phyloP scores from a whole-genome alignment of 2,113 vertebrate species.

The Tachysurus vachellii region DNA sequence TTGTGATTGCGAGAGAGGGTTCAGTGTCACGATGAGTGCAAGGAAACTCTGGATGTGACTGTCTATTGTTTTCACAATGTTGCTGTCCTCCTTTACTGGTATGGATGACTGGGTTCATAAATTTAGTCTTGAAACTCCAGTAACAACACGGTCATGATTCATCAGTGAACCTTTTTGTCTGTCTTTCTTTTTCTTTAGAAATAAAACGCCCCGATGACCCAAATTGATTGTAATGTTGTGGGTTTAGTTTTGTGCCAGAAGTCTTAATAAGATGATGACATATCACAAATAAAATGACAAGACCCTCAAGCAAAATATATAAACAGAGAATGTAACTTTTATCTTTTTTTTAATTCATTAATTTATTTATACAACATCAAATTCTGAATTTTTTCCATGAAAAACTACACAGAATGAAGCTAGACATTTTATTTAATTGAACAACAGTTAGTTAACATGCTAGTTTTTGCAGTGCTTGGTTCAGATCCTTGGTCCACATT shows the following conservation, averaged over 20 bases:
- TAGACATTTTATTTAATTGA: no score
- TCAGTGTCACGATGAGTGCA: not conserved
- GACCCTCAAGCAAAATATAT: not conserved
- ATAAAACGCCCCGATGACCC: not conserved
- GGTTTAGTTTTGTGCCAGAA: not conserved
- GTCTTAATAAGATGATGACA: not conserved
- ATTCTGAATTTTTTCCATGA: no score
- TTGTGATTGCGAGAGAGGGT: not conserved
- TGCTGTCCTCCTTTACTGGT: slow-evolving; percentile 36
- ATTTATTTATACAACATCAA: not conserved
- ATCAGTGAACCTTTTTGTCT: not conserved
- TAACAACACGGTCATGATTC: slow-evolving; percentile 8
- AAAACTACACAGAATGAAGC: no score
- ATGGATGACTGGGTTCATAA: not conserved
- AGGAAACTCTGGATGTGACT: slow-evolving; percentile 8
- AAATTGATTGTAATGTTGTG: not conserved
- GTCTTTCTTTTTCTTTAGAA: not conserved
- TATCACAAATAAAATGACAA: not conserved
- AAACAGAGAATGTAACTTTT: no score
- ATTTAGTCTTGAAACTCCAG: not conserved
- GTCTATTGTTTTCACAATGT: slow-evolving; percentile 32
- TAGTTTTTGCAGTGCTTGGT: not conserved
- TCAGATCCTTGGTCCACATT: not conserved
- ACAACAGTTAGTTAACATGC: no score
- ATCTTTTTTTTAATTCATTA: not conserved